Conservation (phyloP, 2,888 invertebrate genomes). For the Tetragonisca angustula region DNA sequence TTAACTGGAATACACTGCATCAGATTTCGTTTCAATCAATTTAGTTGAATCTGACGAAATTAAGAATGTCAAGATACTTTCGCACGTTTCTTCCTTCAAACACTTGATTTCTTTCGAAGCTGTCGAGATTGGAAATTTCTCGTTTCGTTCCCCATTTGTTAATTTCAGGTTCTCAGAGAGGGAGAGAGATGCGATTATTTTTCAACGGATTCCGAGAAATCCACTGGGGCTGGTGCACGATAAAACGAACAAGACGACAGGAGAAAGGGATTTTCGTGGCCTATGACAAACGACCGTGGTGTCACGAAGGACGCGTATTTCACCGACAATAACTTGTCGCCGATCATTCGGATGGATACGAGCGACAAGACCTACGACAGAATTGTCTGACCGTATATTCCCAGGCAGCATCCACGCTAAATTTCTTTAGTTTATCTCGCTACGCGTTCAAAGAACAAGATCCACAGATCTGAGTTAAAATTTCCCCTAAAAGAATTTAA, state of each 20-base stretch:
- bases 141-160: too few relatives aligned
- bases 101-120: too few relatives aligned
- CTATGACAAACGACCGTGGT: constrained; percentile 60
- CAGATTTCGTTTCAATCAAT: too few relatives aligned
- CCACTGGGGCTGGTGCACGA: not conserved
- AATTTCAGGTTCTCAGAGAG: not conserved
- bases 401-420: not conserved
- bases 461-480: not conserved
- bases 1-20: too few relatives aligned
- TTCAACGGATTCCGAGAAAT: constrained; percentile 21
- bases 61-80: too few relatives aligned
- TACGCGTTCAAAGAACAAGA: constrained; percentile 5
- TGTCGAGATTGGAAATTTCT: too few relatives aligned
- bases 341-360: constrained; percentile 53
- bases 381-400: constrained; percentile 16
- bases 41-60: too few relatives aligned
- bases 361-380: constrained; percentile 59
- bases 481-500: not conserved
- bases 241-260: not conserved
- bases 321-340: constrained; percentile 68
- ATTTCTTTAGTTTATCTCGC: not conserved
- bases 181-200: constrained; percentile 9
- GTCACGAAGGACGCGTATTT: constrained; percentile 51
- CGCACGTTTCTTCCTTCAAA: too few relatives aligned
- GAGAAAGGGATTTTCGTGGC: constrained; percentile 10